These are phyloP conservation scores for Porites evermanni DNA, from an alignment of 92 coral and sea anemone genomes.

Conservation along the genomic window DNA sequence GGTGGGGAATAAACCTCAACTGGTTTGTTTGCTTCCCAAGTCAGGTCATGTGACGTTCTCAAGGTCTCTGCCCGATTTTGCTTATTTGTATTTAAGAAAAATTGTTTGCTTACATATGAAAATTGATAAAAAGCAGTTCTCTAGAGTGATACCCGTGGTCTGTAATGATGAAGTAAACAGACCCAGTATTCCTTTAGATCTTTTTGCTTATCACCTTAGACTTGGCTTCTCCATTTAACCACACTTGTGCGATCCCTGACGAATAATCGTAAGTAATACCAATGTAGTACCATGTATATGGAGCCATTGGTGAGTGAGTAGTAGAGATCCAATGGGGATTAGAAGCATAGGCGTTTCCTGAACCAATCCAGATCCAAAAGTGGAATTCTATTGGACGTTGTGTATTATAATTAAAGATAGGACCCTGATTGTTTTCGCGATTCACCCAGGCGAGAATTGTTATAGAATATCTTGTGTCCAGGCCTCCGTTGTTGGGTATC, in stretches of 20 bases:
- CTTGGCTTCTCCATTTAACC: conserved; percentile 20
- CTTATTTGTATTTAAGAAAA: no score
- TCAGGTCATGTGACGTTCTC: no score
- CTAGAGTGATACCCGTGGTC: no score
- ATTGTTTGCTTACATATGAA: no score
- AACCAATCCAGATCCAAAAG: neutral
- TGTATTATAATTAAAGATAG: neutral
- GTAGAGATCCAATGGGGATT: neutral
- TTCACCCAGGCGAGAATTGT: conserved; percentile 5
- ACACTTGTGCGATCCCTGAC: conserved; percentile 34
- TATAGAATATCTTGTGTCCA: conserved; percentile 22
- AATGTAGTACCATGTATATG: conserved; percentile 27
- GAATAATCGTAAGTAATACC: conserved; percentile 33
- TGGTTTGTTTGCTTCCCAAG: no score
- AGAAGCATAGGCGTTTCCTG: neutral
- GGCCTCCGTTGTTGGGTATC: conserved; percentile 12
- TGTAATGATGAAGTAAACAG: no score
- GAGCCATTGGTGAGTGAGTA: neutral
- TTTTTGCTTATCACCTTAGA: neutral
- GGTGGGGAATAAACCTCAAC: no score
- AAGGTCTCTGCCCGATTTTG: no score
- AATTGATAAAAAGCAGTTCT: no score
- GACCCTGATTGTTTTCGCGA: conserved; percentile 9
- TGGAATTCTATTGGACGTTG: neutral
- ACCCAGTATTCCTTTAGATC: no score